Percentiles rank a stretch among this genome's conserved stretches.
Evolutionary conservation across 2,113 vertebrate genomes (phyloP).

Genomic region (human): DNA sequence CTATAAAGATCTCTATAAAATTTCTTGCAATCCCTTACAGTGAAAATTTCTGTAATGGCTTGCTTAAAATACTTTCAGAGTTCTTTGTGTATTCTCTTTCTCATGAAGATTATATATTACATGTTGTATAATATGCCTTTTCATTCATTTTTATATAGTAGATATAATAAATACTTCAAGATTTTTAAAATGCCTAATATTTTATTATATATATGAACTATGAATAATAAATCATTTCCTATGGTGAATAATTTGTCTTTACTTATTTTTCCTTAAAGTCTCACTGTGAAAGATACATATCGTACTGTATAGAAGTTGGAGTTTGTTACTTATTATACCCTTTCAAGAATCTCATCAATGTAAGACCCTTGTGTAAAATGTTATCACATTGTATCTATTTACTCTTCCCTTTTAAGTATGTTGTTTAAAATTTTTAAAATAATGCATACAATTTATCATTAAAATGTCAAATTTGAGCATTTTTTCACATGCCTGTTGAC

Average conservation of each 20-base stretch:
- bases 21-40: background rate
- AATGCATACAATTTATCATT: background rate
- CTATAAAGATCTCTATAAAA: background rate
- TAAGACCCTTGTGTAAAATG: background rate
- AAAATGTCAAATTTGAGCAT: too few relatives aligned
- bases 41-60: background rate
- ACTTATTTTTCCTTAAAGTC: background rate
- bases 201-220: background rate
- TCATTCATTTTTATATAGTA: background rate
- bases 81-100: background rate
- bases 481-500: too few relatives aligned
- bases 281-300: background rate
- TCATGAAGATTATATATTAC: background rate
- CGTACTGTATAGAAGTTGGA: background rate
- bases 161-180: background rate
- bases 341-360: background rate
- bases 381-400: background rate
- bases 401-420: background rate
- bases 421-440: background rate
- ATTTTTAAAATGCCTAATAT: background rate
- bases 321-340: background rate
- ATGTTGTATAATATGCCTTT: background rate
- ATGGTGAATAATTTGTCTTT: background rate
- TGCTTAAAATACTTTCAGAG: background rate
- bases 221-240: background rate